phyloP scores from a whole-genome alignment of 2,113 vertebrate species.

The Litocranius walleri region DNA sequence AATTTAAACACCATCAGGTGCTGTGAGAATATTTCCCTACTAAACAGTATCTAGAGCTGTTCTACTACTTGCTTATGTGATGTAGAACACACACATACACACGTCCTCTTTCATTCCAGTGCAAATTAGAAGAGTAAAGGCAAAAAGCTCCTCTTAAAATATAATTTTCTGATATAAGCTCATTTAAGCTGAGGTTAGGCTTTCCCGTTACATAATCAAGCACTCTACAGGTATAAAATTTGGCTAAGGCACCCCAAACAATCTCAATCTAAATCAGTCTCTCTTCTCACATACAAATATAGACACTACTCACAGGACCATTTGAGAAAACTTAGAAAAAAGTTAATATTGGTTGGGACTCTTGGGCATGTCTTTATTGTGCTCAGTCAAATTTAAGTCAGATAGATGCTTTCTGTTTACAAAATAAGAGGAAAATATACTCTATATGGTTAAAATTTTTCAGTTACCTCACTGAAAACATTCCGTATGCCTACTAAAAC shows the following conservation, averaged over 20 bases:
- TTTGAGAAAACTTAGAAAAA: neutral
- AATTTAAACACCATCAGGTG: slow-evolving; percentile 17
- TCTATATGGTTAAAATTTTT: neutral
- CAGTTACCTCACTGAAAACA: neutral
- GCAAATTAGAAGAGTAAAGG: neutral
- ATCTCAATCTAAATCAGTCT: neutral
- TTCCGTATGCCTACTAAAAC: neutral
- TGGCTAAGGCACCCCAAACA: neutral
- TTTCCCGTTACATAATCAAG: neutral
- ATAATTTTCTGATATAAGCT: neutral
- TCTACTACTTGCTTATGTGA: neutral
- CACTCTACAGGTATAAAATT: slow-evolving; percentile 7
- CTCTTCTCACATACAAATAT: neutral
- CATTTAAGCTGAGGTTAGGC: neutral
- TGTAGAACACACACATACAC: neutral
- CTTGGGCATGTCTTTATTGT: neutral
- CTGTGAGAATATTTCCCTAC: neutral
- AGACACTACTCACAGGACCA: neutral
- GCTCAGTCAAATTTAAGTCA: slow-evolving; percentile 25
- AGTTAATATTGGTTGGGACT: neutral
- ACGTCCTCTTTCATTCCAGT: neutral
- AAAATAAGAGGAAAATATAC: neutral
- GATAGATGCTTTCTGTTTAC: neutral
- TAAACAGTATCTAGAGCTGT: neutral
- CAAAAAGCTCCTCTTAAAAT: neutral